Evolutionary conservation across 2,888 invertebrate species (phyloP), one percentile per base, ranked within the genome.

Genomic region (Macrosiphum euphorbiae): DNA sequence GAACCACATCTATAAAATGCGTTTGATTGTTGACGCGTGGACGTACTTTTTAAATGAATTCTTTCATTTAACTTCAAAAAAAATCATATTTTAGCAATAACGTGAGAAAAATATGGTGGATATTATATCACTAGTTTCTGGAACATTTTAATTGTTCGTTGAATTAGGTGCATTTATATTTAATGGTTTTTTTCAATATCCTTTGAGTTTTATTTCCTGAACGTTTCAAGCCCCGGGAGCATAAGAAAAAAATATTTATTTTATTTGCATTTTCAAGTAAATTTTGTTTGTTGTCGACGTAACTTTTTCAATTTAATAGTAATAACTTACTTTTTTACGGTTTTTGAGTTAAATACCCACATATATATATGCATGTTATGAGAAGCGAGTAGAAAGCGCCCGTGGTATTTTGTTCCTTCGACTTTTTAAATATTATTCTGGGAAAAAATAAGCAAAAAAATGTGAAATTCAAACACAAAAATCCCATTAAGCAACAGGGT

Each of bases 271-370:
- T 90, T 50, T 11, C 50, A 7, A 35, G 52, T 50, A 84, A 84
- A 84, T 41, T 52, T 50, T 50, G 91, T 91, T 91, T 91, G 50
- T 91, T 52, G 90, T 91, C 84, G 52, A 91, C 41, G 91, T 50
- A 84, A 78, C 52, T 91, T 91, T 91, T 91, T 84, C 91, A 78
- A 91, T 91, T 84, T 91, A 91, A 91, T 84, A 55, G 84, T 84
- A 91, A 91, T 52, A 41, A 61, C 44, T 35, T 84, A 35, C 35
- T 91, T 90, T 90, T 91, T 35, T 28, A 50, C 78, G 35, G 52
- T 52, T 84, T 84, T 91, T 52, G 41, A 91, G 84, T 52, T 24
- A 3, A 47, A 58, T 84, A 50, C 41, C 26, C 28, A 84, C 84
- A 47, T 47, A 47, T 47, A 61, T 61, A 47, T n/a, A 55, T 55